Evolutionary conservation across 2,113 vertebrate genomes (phyloP), one percentile per base, ranked within the genome.

Genomic region (Malurus melanocephalus): DNA sequence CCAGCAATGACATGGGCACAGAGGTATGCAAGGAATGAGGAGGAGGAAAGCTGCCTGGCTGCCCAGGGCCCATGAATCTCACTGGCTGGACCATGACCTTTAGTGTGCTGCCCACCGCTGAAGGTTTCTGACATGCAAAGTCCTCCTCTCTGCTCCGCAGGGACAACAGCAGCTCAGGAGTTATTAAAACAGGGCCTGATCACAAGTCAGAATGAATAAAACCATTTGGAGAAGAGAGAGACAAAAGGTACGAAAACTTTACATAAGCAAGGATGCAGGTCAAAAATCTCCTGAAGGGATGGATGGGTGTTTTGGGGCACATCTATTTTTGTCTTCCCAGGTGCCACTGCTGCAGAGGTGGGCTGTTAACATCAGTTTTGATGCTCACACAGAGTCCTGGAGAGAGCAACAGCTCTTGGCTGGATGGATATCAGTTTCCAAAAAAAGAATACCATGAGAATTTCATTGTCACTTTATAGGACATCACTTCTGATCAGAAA

Each of bases 1-100:
- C 86, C 56, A 19, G n/a, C 19, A 28, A 56, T 90, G 94, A 95
- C 85, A 62, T 33, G 89, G 88, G 72, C 74, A 88, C 80, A 92
- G 91, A 95, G 79, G 61, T 89, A 96, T 86, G 96, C 79, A 84
- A 88, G 88, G 96, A 96, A 97, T 94, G 97, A 97, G 93, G 84
- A 88, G 90, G 89, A 91, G 74, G 46, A 75, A 69, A 86, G 86
- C 40, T 13, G 73, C 88, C 90, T 33, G 51, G 66, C 80, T 2
- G 35, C 81, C 85, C 86, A 78, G 53, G 90, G 93, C 93, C 91
- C 92, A 60, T 82, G 94, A 87, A 94, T 93, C 95, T 89, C 82
- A 71, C 13, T 2, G 10, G 74, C 46, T 92, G 80, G 79, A 68
- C 5, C 16, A 49, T 68, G 94, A 94, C 95, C 91, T 96, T 95